phyloP scores from a whole-genome alignment of 2,888 invertebrate genomes.

The Tetragonisca angustula region DNA sequence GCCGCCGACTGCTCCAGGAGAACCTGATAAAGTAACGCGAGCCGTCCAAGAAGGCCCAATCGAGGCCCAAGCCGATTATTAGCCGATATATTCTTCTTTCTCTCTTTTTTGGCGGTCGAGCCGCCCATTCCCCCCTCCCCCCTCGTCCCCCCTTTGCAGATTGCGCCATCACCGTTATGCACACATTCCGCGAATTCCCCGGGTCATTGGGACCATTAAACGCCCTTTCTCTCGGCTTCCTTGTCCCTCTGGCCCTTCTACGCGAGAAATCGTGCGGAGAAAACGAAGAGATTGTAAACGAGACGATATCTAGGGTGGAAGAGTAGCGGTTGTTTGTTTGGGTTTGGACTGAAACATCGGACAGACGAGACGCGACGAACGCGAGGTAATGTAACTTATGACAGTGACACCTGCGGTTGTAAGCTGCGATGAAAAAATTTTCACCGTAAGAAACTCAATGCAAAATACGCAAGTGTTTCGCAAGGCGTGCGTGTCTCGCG shows the following conservation, averaged over 20 bases:
- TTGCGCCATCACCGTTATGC: conserved; percentile 68
- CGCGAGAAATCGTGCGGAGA: neutral
- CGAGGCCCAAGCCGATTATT: conserved; percentile 55
- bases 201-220: conserved; percentile 62
- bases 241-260: conserved; percentile 4
- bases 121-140: conserved; percentile 59
- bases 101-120: neutral
- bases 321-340: neutral
- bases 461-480: conserved; percentile 8
- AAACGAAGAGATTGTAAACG: neutral
- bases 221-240: conserved; percentile 7
- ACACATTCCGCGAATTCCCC: conserved; percentile 64
- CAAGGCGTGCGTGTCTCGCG: neutral
- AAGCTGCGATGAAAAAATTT: conserved; percentile 13
- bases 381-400: neutral
- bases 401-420: conserved; percentile 35
- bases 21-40: conserved; percentile 52
- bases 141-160: conserved; percentile 35
- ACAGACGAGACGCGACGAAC: neutral
- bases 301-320: no score
- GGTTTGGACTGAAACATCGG: neutral
- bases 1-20: conserved; percentile 2
- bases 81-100: conserved; percentile 17
- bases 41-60: conserved; percentile 41
- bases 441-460: conserved; percentile 17